Evolutionary conservation across 2,888 invertebrate genomes (phyloP).

Genomic region (Bedellia somnulentella): DNA sequence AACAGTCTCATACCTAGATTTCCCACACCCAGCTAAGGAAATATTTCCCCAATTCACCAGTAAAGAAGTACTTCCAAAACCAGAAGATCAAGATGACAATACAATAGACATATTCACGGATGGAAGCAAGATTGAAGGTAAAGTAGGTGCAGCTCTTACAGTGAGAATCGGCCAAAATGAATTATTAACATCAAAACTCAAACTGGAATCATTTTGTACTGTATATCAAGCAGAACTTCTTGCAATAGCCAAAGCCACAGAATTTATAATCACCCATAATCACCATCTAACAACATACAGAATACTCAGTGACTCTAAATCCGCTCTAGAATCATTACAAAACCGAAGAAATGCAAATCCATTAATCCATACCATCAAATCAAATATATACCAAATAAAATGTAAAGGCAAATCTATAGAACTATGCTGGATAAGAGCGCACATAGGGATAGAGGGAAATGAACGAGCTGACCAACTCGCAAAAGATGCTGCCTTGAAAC

Average conservation of each 20-base stretch:
- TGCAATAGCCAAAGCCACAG: constrained; percentile 1
- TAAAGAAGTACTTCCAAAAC: too few species aligned
- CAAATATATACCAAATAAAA: too few species aligned
- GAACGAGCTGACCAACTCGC: too few species aligned
- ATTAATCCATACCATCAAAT: too few species aligned
- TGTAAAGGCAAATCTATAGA: too few species aligned
- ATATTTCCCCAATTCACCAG: neutral
- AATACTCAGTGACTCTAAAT: constrained; percentile 5
- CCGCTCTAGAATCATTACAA: constrained; percentile 3
- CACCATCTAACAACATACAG: neutral
- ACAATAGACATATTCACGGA: too few species aligned
- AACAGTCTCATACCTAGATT: neutral
- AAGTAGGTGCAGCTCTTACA: constrained; percentile 4
- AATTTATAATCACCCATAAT: neutral
- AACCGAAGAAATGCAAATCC: neutral
- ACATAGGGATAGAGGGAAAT: too few species aligned
- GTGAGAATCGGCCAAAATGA: neutral
- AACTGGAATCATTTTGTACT: constrained; percentile 3
- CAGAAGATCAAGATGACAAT: too few species aligned
- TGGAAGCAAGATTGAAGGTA: too few species aligned
- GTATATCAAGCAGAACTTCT: constrained; percentile 6
- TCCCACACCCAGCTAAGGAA: neutral
- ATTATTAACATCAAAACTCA: neutral
- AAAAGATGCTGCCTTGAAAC: constrained; percentile 6
- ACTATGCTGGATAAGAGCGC: constrained; percentile 8